Conservation (phyloP, 2,113 vertebrate species). For the Tenebrosternarchus preto region DNA sequence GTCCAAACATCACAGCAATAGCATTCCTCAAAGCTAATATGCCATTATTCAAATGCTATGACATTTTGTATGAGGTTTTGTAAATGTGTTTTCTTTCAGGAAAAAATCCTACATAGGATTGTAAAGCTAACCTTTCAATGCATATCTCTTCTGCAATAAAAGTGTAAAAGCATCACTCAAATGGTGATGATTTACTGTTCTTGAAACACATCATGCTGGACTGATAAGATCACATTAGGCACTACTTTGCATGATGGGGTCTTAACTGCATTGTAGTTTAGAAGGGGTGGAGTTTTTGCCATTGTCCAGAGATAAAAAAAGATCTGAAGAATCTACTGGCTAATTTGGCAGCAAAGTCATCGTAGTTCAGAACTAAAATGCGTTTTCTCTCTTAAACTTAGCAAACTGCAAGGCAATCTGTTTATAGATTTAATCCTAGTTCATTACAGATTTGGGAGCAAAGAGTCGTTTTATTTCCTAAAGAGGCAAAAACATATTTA, state of each 20-base stretch:
- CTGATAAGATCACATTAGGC: not conserved
- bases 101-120: constrained; percentile 59
- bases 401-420: constrained; percentile 67
- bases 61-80: constrained; percentile 61
- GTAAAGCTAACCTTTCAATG: constrained; percentile 70
- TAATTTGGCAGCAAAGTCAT: too few species aligned
- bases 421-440: constrained; percentile 78
- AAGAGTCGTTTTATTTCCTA: constrained; percentile 89
- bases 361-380: too few species aligned
- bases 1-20: constrained; percentile 43
- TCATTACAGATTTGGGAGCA: constrained; percentile 79
- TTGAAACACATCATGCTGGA: constrained; percentile 45
- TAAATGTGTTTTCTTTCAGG: constrained; percentile 64
- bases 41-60: constrained; percentile 60
- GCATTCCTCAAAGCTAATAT: constrained; percentile 45
- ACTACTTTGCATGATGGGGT: too few species aligned
- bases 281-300: too few species aligned
- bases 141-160: constrained; percentile 67
- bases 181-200: constrained; percentile 64
- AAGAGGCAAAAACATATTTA: constrained; percentile 96
- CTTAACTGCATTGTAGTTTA: too few species aligned
- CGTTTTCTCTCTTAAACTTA: not conserved
- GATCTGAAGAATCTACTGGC: too few species aligned
- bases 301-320: too few species aligned
- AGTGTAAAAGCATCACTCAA: constrained; percentile 69